These are phyloP conservation scores for Aricia artaxerxes DNA, from an alignment of 2,888 invertebrate genomes.

Conservation along the genomic window DNA sequence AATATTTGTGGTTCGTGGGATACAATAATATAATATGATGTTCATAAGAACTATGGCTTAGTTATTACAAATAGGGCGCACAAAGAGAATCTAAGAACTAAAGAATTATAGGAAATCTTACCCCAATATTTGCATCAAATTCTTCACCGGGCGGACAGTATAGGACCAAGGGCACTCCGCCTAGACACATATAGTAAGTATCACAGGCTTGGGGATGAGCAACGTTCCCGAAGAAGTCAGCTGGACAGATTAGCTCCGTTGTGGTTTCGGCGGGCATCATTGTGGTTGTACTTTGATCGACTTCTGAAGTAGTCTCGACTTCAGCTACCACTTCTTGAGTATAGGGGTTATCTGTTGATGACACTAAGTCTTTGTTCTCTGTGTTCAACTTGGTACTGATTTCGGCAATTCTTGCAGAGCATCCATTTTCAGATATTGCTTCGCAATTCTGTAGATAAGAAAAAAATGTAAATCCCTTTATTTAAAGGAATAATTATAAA, in stretches of 20 bases:
- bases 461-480: neutral
- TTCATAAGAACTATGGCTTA: too few relatives aligned
- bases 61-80: too few relatives aligned
- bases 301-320: constrained; percentile 10
- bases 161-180: constrained; percentile 38
- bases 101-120: constrained; percentile 34
- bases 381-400: neutral
- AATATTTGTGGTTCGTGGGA: too few relatives aligned
- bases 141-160: constrained; percentile 43
- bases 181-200: constrained; percentile 42
- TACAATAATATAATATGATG: too few relatives aligned
- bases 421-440: constrained; percentile 36
- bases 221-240: constrained; percentile 40
- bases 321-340: neutral
- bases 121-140: constrained; percentile 39
- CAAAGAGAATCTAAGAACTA: neutral
- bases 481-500: too few relatives aligned
- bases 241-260: constrained; percentile 40
- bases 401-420: constrained; percentile 31
- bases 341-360: neutral
- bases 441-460: neutral
- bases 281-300: constrained; percentile 33
- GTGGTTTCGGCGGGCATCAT: constrained; percentile 35
- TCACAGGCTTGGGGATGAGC: constrained; percentile 42
- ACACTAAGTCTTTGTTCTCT: neutral